phyloP scores from a whole-genome alignment of 2,113 vertebrate species.

The Oncorhynchus gorbuscha region DNA sequence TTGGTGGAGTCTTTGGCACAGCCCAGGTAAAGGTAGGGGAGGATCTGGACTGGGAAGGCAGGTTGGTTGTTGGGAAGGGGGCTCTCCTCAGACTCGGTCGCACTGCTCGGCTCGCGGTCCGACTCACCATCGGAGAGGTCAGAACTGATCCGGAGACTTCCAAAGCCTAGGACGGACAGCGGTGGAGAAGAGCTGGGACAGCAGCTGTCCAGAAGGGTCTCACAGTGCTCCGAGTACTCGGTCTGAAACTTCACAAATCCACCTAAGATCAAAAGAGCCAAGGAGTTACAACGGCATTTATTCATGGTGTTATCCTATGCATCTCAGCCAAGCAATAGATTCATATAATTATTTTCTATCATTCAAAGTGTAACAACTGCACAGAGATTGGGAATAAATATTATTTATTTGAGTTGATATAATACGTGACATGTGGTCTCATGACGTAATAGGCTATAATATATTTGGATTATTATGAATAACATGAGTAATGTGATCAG shows the following conservation, averaged over 20 bases:
- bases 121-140: constrained; percentile 83
- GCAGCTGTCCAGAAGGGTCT: constrained; percentile 77
- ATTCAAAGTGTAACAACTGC: no score
- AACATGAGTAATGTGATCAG: background rate
- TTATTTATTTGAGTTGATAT: no score
- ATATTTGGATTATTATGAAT: background rate
- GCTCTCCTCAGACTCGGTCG: constrained; percentile 78
- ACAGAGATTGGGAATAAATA: no score
- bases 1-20: constrained; percentile 85
- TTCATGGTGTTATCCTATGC: background rate
- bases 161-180: constrained; percentile 80
- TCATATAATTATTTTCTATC: no score
- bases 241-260: constrained; percentile 87
- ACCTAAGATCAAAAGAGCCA: constrained; percentile 61
- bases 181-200: constrained; percentile 74
- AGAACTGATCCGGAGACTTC: constrained; percentile 79
- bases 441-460: background rate
- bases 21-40: constrained; percentile 89
- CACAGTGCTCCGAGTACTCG: constrained; percentile 83
- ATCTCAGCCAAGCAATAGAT: background rate
- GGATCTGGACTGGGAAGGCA: constrained; percentile 85
- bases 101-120: constrained; percentile 78
- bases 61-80: constrained; percentile 74
- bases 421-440: no score
- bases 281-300: background rate